phyloP scores from a whole-genome alignment of 2,113 vertebrate genomes.

The Herpetotheres cachinnans region DNA sequence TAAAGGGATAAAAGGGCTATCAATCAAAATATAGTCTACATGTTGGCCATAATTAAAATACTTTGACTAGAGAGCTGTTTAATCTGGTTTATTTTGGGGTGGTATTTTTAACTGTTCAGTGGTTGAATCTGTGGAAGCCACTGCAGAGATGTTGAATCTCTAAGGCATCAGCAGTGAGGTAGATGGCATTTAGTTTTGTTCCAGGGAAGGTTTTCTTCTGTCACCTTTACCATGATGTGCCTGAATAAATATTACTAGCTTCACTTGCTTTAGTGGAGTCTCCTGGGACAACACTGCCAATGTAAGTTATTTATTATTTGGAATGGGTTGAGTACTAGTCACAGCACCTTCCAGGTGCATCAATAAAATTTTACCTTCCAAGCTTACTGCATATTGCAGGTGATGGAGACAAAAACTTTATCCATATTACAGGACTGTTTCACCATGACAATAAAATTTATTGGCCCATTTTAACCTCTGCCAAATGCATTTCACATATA shows the following conservation, averaged over 20 bases:
- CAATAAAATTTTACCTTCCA: background rate
- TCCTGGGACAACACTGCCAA: background rate
- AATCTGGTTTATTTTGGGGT: background rate
- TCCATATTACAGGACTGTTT: background rate
- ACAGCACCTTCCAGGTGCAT: background rate
- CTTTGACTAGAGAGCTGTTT: background rate
- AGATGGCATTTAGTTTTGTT: conserved; percentile 16
- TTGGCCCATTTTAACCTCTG: background rate
- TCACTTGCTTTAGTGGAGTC: background rate
- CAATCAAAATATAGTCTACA: background rate
- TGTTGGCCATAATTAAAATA: background rate
- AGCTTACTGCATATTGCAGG: background rate
- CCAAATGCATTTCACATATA: background rate
- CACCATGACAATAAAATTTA: background rate
- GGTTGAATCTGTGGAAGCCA: background rate
- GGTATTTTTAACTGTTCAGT: background rate
- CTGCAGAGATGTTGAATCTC: background rate
- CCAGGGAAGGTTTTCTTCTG: background rate
- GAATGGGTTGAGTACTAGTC: background rate
- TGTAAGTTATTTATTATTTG: background rate
- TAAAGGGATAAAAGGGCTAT: background rate
- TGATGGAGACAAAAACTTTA: background rate
- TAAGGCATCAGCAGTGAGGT: background rate
- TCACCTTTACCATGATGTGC: background rate
- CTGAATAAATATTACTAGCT: background rate